Percentiles rank a stretch among this genome's conserved stretches.
Conservation (phyloP, 2,797 vertebrate species). For the Nasua narica region DNA sequence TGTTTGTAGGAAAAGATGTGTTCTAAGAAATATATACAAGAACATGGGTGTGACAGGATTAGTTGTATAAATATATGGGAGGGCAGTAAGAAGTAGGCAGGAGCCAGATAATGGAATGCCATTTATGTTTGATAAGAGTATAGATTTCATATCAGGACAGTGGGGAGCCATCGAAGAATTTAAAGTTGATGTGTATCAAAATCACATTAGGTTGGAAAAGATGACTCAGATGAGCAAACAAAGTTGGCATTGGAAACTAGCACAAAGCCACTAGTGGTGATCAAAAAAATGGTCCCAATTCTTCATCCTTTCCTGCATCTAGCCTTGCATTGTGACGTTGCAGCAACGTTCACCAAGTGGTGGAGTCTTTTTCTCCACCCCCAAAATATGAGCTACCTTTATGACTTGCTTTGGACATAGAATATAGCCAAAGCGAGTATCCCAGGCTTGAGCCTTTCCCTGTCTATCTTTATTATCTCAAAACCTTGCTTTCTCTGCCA, state of each 20-base stretch:
- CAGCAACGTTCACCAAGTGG: neutral
- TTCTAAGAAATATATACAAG: neutral
- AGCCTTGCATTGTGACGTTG: neutral
- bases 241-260: neutral
- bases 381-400: neutral
- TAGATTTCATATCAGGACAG: neutral
- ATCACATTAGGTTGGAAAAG: neutral
- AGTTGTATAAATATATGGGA: neutral
- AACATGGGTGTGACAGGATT: neutral
- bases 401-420: neutral
- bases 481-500: neutral
- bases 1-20: neutral
- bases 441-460: neutral
- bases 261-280: neutral
- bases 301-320: neutral
- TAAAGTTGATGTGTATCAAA: neutral
- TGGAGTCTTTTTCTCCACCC: neutral
- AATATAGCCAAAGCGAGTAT: neutral
- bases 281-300: neutral
- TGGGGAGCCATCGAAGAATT: neutral
- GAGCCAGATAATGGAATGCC: neutral
- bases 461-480: neutral
- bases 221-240: neutral
- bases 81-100: neutral
- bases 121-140: neutral